Percentiles rank a stretch among this genome's conserved stretches.
These are phyloP conservation scores for Hypanus sabinus DNA, from an alignment of 2,113 vertebrate genomes.

Conservation along the genomic window DNA sequence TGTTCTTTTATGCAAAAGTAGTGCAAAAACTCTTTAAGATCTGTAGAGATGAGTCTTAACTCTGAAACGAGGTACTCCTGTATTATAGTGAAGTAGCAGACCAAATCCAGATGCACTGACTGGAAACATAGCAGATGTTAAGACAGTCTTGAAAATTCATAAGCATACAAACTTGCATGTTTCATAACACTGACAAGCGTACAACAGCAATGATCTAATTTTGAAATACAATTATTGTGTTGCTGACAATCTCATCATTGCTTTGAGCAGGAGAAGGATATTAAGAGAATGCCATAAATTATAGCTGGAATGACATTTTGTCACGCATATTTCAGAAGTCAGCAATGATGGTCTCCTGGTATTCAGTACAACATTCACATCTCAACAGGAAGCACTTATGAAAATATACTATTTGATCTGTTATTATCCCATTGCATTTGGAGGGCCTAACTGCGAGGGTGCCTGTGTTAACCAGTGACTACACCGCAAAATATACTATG, in stretches of 20 bases:
- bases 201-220: too few species aligned
- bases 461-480: neutral
- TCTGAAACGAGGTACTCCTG: neutral
- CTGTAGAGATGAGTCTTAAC: neutral
- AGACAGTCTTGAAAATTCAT: too few species aligned
- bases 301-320: too few species aligned
- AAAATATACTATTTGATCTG: neutral
- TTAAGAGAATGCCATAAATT: too few species aligned
- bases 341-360: neutral
- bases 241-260: too few species aligned
- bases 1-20: neutral
- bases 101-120: neutral
- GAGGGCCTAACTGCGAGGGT: neutral
- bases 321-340: too few species aligned
- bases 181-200: too few species aligned
- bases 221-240: too few species aligned
- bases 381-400: neutral
- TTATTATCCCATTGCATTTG: neutral
- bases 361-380: neutral
- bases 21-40: neutral
- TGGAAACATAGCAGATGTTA: too few species aligned
- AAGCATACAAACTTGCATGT: too few species aligned
- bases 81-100: neutral
- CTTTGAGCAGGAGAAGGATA: too few species aligned
- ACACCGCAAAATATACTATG: neutral